Evolutionary conservation across 2,113 vertebrate species (phyloP).

Genomic region (Laticauda colubrina): DNA sequence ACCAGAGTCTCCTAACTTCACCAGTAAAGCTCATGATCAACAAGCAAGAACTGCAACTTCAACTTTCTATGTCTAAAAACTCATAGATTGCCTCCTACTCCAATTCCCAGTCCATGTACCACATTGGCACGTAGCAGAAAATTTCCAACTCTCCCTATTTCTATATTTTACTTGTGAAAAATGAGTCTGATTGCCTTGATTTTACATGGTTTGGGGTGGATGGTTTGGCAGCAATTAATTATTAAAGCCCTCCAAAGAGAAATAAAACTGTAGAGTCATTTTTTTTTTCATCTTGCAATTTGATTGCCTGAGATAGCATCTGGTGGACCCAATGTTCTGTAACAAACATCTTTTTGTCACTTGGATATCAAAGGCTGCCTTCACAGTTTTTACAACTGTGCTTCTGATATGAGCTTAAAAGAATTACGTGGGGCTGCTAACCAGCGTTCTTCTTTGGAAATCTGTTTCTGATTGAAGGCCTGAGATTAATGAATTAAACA

Average conservation of each 20-base stretch:
- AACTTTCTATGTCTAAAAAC: background rate
- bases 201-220: background rate
- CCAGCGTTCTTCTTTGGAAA: constrained; percentile 35
- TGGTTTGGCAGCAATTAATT: constrained; percentile 4
- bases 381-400: constrained; percentile 19
- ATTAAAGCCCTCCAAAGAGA: constrained; percentile 18
- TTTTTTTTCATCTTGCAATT: constrained; percentile 36
- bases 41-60: too few relatives aligned
- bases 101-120: background rate
- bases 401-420: constrained; percentile 32
- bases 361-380: constrained; percentile 48
- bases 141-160: background rate
- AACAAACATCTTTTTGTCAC: constrained; percentile 44
- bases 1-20: background rate
- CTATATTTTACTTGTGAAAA: background rate
- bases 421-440: constrained; percentile 25
- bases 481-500: constrained; percentile 59
- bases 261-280: constrained; percentile 36
- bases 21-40: background rate
- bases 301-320: constrained; percentile 26
- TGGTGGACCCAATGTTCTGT: constrained; percentile 46
- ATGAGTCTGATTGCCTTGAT: background rate
- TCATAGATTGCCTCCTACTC: too few relatives aligned
- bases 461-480: constrained; percentile 53
- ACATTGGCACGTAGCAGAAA: background rate